phyloP scores from a whole-genome alignment of 2,797 vertebrate genomes.

The Sylvia borin region DNA sequence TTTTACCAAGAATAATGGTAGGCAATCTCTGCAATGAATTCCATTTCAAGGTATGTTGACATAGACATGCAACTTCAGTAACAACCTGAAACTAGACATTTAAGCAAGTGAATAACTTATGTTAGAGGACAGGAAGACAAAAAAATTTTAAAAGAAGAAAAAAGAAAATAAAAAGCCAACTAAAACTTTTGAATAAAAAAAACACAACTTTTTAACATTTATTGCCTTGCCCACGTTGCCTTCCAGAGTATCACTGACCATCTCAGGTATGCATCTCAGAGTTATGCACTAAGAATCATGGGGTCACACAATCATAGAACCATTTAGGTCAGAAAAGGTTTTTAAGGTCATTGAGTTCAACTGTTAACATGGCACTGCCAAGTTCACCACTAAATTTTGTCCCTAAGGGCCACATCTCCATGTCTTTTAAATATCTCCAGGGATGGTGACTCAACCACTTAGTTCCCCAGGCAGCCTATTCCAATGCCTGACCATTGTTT shows the following conservation, averaged over 20 bases:
- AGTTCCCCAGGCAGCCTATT: neutral
- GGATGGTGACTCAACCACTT: neutral
- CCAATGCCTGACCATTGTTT: neutral
- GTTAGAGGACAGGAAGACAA: neutral
- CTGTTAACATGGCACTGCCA: neutral
- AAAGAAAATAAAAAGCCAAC: too few relatives aligned
- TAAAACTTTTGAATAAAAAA: neutral
- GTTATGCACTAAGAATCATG: neutral
- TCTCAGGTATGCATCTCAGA: neutral
- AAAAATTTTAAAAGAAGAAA: too few relatives aligned
- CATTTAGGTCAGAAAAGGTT: neutral
- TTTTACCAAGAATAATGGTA: neutral
- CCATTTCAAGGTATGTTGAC: neutral
- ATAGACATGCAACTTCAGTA: neutral
- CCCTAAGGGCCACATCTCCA: neutral
- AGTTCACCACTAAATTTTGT: neutral
- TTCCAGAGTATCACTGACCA: neutral
- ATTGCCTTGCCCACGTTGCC: neutral
- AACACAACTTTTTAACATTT: neutral
- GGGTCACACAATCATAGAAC: neutral
- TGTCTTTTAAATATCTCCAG: neutral
- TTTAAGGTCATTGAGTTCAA: neutral
- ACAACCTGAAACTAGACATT: neutral
- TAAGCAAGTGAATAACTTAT: neutral
- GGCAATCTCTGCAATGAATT: neutral